These are phyloP conservation scores for Halichoerus grypus DNA, from an alignment of 2,113 vertebrate species.

Conservation along the genomic window DNA sequence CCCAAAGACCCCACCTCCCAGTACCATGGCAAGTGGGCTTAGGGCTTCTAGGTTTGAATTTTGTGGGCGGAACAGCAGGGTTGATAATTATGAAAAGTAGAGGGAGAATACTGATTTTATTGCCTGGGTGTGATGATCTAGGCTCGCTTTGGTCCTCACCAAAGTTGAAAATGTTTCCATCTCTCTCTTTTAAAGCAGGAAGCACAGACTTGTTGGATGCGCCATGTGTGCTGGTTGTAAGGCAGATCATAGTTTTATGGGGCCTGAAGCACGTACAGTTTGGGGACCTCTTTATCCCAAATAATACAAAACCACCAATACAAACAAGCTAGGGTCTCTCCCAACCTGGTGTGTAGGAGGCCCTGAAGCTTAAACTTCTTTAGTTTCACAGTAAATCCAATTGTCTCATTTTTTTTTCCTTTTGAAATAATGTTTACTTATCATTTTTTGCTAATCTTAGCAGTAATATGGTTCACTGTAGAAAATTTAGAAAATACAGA, in stretches of 20 bases:
- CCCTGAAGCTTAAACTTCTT: neutral
- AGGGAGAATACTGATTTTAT: neutral
- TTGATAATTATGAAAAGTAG: neutral
- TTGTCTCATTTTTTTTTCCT: neutral
- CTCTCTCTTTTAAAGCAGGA: neutral
- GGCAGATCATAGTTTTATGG: neutral
- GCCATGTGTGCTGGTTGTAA: neutral
- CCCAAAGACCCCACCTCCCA: neutral
- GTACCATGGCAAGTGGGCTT: no score
- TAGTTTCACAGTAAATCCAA: neutral
- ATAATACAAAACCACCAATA: neutral
- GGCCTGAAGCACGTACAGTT: neutral
- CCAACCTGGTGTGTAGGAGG: neutral
- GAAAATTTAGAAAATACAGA: slow-evolving; percentile 36
- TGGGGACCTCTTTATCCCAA: neutral
- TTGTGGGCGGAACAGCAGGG: neutral
- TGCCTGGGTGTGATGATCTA: neutral
- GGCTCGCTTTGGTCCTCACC: neutral
- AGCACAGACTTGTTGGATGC: neutral
- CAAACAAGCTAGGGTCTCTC: neutral
- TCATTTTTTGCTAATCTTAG: slow-evolving; percentile 6
- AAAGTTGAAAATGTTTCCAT: neutral
- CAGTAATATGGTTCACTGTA: neutral
- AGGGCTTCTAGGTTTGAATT: neutral
- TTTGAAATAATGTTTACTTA: slow-evolving; percentile 31